Percentiles rank a stretch among this genome's conserved stretches.
phyloP scores from a whole-genome alignment of 2,113 vertebrate genomes.

The Grallaria varia region DNA sequence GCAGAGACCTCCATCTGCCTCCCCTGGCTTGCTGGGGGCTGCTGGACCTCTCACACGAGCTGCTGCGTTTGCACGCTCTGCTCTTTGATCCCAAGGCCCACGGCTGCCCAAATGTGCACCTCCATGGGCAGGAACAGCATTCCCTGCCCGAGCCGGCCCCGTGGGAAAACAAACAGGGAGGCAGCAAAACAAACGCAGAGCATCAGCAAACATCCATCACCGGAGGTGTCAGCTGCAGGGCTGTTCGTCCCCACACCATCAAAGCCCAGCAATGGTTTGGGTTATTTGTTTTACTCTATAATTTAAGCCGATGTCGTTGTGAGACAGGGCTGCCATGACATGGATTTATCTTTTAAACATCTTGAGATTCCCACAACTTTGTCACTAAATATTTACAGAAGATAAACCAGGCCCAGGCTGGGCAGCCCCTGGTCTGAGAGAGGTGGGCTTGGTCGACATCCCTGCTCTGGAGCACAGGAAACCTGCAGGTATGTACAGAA shows the following conservation, averaged over 20 bases:
- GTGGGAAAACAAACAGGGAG: conserved; percentile 53
- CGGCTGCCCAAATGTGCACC: conserved; percentile 7
- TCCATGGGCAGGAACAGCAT: not conserved
- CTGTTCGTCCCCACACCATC: not conserved
- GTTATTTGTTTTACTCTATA: conserved; percentile 3
- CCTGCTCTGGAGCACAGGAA: not conserved
- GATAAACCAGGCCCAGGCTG: not conserved
- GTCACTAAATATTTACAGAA: not conserved
- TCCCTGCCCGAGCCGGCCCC: not conserved
- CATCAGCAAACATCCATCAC: conserved; percentile 28
- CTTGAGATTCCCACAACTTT: not conserved
- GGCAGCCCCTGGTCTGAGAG: not conserved
- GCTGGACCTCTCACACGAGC: not conserved
- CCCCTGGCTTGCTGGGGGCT: not conserved
- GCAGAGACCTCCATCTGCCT: not conserved
- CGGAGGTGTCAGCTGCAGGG: conserved; percentile 7
- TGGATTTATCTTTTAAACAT: not conserved
- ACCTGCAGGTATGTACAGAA: not conserved
- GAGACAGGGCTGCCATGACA: not conserved
- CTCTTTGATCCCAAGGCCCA: conserved; percentile 18
- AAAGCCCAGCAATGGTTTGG: conserved; percentile 1
- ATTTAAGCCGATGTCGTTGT: not conserved
- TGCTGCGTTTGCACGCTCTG: not conserved
- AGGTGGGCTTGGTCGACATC: not conserved
- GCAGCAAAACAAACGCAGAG: conserved; percentile 50